Evolutionary conservation across 1,140 invertebrate species (phyloP).

Genomic region (Frieseomelitta varia): DNA sequence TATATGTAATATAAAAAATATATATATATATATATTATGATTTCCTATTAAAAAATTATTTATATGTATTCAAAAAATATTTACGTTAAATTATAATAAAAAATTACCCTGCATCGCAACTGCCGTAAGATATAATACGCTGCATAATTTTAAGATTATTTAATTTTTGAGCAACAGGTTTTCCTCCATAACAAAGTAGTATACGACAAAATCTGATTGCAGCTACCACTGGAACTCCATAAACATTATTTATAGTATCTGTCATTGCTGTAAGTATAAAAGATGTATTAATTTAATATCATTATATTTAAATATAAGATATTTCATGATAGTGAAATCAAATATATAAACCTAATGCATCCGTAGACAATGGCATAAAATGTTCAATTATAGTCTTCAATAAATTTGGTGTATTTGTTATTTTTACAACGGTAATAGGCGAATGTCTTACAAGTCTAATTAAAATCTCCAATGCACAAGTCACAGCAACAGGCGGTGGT

Average conservation of each 20-base stretch:
- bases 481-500: constrained; percentile 85
- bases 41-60: constrained; percentile 48
- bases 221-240: constrained; percentile 69
- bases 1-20: too few species aligned
- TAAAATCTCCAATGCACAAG: constrained; percentile 87
- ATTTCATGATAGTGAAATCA: background rate
- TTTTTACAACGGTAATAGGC: constrained; percentile 83
- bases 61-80: constrained; percentile 4
- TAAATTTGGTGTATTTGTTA: constrained; percentile 83
- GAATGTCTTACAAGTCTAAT: constrained; percentile 87
- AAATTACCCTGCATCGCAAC: constrained; percentile 70
- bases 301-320: background rate
- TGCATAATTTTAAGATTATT: constrained; percentile 72
- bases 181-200: constrained; percentile 74
- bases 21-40: too few species aligned
- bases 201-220: constrained; percentile 76
- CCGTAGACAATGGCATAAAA: constrained; percentile 83
- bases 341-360: constrained; percentile 61
- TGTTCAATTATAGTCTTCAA: constrained; percentile 83
- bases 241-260: constrained; percentile 65
- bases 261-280: constrained; percentile 39
- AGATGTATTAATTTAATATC: constrained; percentile 28
- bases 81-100: constrained; percentile 1
- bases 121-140: constrained; percentile 73
- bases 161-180: constrained; percentile 68